Evolutionary conservation across 2,888 invertebrate genomes (phyloP).

Genomic region (Chaitophorus viminalis): DNA sequence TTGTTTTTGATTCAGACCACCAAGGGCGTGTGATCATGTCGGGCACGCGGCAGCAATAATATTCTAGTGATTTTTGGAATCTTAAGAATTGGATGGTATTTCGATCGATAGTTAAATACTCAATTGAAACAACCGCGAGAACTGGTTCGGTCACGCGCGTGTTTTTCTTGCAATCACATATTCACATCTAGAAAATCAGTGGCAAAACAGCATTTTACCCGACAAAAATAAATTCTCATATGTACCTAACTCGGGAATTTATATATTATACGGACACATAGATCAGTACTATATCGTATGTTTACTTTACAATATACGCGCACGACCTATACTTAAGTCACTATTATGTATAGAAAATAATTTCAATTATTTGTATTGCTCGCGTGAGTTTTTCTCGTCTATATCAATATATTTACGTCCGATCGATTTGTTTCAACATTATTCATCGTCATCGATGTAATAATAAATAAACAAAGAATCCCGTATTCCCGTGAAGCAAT

Average conservation of each 20-base stretch:
- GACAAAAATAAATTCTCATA: constrained; percentile 45
- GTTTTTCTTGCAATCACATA: constrained; percentile 31
- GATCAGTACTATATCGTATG: neutral
- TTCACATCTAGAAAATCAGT: constrained; percentile 32
- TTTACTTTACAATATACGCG: neutral
- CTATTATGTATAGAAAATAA: neutral
- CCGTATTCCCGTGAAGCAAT: neutral
- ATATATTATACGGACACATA: neutral
- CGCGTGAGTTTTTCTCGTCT: neutral
- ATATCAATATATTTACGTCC: neutral
- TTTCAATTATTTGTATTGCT: neutral
- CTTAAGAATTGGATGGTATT: constrained; percentile 16
- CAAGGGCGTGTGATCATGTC: neutral
- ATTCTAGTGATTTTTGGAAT: constrained; percentile 51
- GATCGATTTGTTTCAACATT: too few relatives aligned
- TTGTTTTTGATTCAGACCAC: constrained; percentile 17
- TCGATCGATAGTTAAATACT: constrained; percentile 36
- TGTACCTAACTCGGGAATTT: neutral
- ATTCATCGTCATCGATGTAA: neutral
- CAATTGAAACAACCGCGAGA: constrained; percentile 29
- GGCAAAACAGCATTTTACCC: constrained; percentile 53
- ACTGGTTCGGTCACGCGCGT: constrained; percentile 49
- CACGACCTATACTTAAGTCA: neutral
- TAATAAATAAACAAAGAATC: neutral
- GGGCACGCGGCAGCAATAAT: neutral